phyloP scores from a whole-genome alignment of 2,888 invertebrate species.

The Kryphioiulus occultus region DNA sequence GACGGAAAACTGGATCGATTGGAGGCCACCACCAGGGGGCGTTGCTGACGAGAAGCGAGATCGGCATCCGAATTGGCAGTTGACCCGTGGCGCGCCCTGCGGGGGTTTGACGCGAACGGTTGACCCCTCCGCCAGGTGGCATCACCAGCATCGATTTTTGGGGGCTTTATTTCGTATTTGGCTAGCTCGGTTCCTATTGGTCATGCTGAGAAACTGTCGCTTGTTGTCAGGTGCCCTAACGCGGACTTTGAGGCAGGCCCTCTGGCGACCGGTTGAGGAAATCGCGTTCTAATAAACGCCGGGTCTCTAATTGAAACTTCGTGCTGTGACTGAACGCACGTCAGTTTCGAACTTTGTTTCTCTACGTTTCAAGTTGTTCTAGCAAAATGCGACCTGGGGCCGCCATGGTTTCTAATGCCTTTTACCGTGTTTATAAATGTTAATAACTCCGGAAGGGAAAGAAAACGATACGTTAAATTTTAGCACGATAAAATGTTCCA shows the following conservation, averaged over 20 bases:
- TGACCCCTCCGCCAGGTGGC: neutral
- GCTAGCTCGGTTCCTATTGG: neutral
- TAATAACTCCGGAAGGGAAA: too few relatives aligned
- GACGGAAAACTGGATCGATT: neutral
- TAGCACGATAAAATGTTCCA: too few relatives aligned
- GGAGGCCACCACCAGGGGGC: slow-evolving; percentile 8
- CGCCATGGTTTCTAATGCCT: too few relatives aligned
- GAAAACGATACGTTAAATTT: too few relatives aligned
- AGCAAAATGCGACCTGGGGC: too few relatives aligned
- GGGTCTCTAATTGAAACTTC: neutral
- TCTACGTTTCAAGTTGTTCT: too few relatives aligned
- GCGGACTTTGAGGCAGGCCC: neutral
- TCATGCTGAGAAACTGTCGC: neutral
- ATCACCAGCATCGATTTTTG: neutral
- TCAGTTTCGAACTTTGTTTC: neutral
- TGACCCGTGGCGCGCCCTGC: neutral
- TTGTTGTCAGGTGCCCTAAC: neutral
- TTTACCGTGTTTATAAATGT: too few relatives aligned
- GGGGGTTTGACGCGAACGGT: neutral
- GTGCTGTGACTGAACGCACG: neutral
- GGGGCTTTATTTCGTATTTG: neutral
- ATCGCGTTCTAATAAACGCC: neutral
- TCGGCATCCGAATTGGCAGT: neutral
- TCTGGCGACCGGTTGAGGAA: neutral
- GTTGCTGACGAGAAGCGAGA: neutral